Percentiles rank a stretch among this genome's conserved stretches.
These are phyloP conservation scores for Acleris cristana DNA, from an alignment of 2,888 invertebrate genomes.

Conservation along the genomic window DNA sequence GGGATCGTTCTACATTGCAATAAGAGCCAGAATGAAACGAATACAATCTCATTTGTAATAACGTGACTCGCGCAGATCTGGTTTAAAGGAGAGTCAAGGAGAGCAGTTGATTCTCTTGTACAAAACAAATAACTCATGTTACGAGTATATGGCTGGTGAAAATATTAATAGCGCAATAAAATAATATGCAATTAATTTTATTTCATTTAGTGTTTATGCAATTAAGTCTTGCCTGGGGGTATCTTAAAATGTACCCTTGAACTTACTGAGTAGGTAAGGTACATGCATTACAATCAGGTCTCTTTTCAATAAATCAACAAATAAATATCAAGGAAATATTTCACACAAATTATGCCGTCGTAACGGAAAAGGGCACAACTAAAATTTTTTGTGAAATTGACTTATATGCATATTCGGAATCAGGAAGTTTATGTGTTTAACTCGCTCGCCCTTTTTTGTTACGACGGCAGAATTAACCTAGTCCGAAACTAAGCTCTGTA, in stretches of 20 bases:
- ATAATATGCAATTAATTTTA: background rate
- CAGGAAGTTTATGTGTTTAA: too few relatives aligned
- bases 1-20: slow-evolving; percentile 5
- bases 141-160: slow-evolving; percentile 1
- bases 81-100: slow-evolving; percentile 29
- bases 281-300: too few relatives aligned
- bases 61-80: slow-evolving; percentile 8
- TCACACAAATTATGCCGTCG: too few relatives aligned
- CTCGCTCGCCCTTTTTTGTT: too few relatives aligned
- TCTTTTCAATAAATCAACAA: too few relatives aligned
- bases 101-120: slow-evolving; percentile 19
- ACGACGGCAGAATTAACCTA: too few relatives aligned
- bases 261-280: background rate
- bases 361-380: too few relatives aligned
- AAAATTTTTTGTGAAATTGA: too few relatives aligned
- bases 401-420: too few relatives aligned
- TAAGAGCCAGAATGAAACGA: slow-evolving; percentile 8
- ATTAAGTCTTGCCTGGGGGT: background rate
- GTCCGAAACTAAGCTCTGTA: too few relatives aligned
- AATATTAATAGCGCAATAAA: slow-evolving; percentile 5
- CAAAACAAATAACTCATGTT: slow-evolving; percentile 16
- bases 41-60: background rate
- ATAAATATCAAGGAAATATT: too few relatives aligned
- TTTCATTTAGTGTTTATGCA: slow-evolving; percentile 1
- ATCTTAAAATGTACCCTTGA: background rate